These are phyloP conservation scores for Tonatia bakeri DNA, from an alignment of 2,113 vertebrate genomes.

Conservation along the genomic window DNA sequence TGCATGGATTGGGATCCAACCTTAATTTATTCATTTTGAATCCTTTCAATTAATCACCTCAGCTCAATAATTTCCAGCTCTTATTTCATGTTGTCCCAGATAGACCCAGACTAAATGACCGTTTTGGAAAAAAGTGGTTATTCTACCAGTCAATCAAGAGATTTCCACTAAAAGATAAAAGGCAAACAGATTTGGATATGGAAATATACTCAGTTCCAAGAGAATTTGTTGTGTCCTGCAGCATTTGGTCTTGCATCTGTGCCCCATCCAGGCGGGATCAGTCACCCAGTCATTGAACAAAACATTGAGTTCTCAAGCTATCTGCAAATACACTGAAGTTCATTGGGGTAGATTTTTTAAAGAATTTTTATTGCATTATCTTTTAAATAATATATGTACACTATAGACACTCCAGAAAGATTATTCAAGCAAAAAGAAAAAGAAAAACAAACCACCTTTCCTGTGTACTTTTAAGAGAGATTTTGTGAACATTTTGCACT, in stretches of 20 bases:
- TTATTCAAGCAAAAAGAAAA: slow-evolving; percentile 11
- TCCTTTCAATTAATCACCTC: slow-evolving; percentile 57
- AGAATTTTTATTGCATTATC: neutral
- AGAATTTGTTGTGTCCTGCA: slow-evolving; percentile 29
- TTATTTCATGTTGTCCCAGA: slow-evolving; percentile 46
- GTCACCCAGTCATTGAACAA: slow-evolving; percentile 19
- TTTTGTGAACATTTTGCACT: neutral
- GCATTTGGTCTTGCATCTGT: slow-evolving; percentile 36
- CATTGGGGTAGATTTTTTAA: neutral
- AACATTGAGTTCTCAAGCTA: slow-evolving; percentile 27
- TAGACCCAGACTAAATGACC: slow-evolving; percentile 7
- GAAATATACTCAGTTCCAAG: slow-evolving; percentile 10
- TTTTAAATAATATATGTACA: slow-evolving; percentile 19
- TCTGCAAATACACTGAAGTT: neutral
- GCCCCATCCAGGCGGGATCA: neutral
- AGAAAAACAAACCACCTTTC: slow-evolving; percentile 4
- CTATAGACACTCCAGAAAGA: neutral
- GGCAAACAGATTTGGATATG: neutral
- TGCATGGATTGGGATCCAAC: neutral
- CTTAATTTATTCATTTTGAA: slow-evolving; percentile 61
- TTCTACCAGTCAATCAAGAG: slow-evolving; percentile 37
- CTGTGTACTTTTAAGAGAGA: neutral
- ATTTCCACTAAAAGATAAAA: slow-evolving; percentile 49
- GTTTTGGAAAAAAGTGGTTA: slow-evolving; percentile 38
- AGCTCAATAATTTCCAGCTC: slow-evolving; percentile 56